These are phyloP conservation scores for Dicranocentrus wangi DNA, from an alignment of 2,888 invertebrate species.

Conservation along the genomic window DNA sequence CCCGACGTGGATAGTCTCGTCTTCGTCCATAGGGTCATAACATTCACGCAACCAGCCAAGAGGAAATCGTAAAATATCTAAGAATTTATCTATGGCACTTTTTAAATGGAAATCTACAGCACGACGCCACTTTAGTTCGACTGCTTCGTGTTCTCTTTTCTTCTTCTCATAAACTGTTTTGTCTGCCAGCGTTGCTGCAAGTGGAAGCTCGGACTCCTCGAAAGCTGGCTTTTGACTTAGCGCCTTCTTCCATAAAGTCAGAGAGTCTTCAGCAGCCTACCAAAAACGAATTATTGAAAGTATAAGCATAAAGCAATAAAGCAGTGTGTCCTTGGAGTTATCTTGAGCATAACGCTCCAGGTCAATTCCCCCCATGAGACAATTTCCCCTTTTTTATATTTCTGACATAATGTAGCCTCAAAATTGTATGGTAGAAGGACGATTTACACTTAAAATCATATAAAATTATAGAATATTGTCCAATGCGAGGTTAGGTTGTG, in stretches of 20 bases:
- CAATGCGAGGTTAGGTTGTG: too few relatives aligned
- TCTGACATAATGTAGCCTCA: too few relatives aligned
- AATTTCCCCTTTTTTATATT: too few relatives aligned
- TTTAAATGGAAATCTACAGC: conserved; percentile 50
- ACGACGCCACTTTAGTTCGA: conserved; percentile 59
- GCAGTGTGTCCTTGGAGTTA: not conserved
- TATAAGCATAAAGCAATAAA: too few relatives aligned
- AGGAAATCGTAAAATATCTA: conserved; percentile 66
- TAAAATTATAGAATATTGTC: too few relatives aligned
- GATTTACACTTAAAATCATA: too few relatives aligned
- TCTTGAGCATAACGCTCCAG: too few relatives aligned
- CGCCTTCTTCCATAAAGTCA: conserved; percentile 58
- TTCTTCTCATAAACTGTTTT: conserved; percentile 54
- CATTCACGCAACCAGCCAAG: conserved; percentile 66
- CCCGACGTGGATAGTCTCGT: conserved; percentile 59
- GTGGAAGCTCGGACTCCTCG: conserved; percentile 7
- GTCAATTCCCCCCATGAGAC: too few relatives aligned
- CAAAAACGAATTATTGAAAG: not conserved
- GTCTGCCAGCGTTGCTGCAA: conserved; percentile 51
- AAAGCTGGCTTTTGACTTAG: conserved; percentile 47
- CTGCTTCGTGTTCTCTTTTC: conserved; percentile 54
- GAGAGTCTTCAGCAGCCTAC: conserved; percentile 64
- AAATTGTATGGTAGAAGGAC: too few relatives aligned
- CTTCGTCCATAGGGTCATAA: conserved; percentile 56
- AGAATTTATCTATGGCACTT: conserved; percentile 58